Evolutionary conservation across 2,113 vertebrate species (phyloP).

Genomic region (Picathartes gymnocephalus): DNA sequence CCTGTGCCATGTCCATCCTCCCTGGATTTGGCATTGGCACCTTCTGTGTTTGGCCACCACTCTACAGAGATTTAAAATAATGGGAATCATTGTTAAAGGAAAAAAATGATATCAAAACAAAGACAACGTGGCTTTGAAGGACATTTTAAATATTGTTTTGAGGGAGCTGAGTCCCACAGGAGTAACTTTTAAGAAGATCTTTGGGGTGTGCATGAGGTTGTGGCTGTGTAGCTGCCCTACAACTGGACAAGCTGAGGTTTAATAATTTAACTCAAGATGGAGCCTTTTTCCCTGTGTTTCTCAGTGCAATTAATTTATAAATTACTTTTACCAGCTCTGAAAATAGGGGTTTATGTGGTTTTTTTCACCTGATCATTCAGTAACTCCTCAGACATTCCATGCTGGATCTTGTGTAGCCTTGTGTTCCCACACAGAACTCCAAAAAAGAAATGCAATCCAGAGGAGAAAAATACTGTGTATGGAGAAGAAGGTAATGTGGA

Average conservation of each 20-base stretch:
- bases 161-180: background rate
- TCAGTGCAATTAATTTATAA: background rate
- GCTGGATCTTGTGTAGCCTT: background rate
- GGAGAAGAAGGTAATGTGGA: background rate
- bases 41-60: background rate
- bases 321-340: background rate
- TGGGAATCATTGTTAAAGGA: background rate
- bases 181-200: background rate
- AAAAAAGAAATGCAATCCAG: background rate
- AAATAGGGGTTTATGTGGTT: background rate
- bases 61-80: background rate
- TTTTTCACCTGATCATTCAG: background rate
- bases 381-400: background rate
- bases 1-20: background rate
- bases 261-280: background rate
- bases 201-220: accelerated
- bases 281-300: background rate
- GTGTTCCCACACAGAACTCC: background rate
- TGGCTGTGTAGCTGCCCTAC: accelerated
- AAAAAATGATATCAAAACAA: background rate
- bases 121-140: background rate
- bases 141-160: background rate
- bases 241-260: background rate
- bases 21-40: background rate
- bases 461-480: background rate